These are phyloP conservation scores for Chrysoperla carnea DNA, from an alignment of 1,140 invertebrate species.

Conservation along the genomic window DNA sequence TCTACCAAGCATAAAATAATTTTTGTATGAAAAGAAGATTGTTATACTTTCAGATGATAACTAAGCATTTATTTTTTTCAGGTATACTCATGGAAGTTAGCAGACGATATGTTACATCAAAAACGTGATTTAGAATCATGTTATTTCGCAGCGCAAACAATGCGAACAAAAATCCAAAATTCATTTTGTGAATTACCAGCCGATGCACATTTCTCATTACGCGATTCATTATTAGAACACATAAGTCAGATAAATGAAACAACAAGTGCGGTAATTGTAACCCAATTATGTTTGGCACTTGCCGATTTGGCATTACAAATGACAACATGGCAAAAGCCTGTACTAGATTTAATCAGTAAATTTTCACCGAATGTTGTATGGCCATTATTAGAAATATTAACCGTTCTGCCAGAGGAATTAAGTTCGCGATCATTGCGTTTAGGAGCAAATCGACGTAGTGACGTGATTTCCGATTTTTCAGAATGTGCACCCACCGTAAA, in stretches of 20 bases:
- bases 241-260: conserved; percentile 66
- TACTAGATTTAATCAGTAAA: conserved; percentile 63
- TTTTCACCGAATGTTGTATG: conserved; percentile 48
- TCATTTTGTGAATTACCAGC: conserved; percentile 84
- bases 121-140: conserved; percentile 79
- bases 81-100: conserved; percentile 70
- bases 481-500: conserved; percentile 42
- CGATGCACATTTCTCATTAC: conserved; percentile 64
- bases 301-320: conserved; percentile 91
- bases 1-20: too few species aligned
- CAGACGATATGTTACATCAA: conserved; percentile 78
- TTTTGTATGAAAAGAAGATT: too few species aligned
- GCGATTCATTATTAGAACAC: conserved; percentile 84
- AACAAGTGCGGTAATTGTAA: conserved; percentile 71
- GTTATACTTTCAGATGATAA: too few species aligned
- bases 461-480: conserved; percentile 62
- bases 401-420: conserved; percentile 91
- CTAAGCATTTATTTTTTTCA: too few species aligned
- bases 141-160: conserved; percentile 96
- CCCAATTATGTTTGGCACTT: conserved; percentile 80
- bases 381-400: conserved; percentile 81
- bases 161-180: conserved; percentile 87
- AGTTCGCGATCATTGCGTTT: conserved; percentile 60
- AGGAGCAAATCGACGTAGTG: conserved; percentile 74
- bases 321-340: conserved; percentile 77